A percentile compares a stretch with the other conserved stretches of the same genome.
phyloP scores from a whole-genome alignment of 2,113 vertebrate genomes.

The Hirundichthys speculiger region DNA sequence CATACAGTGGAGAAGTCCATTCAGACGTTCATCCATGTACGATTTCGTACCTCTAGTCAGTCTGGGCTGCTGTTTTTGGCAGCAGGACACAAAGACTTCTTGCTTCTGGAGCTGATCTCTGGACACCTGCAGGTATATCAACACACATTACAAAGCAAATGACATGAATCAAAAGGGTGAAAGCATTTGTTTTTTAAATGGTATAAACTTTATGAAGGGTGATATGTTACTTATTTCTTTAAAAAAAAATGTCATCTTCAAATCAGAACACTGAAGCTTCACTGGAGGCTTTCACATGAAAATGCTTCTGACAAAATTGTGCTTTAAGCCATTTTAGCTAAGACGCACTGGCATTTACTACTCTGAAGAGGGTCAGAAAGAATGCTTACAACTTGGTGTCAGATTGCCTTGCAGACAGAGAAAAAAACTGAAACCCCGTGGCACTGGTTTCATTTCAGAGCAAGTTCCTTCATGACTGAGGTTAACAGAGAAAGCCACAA shows the following conservation, averaged over 20 bases:
- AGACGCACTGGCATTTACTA: constrained; percentile 36
- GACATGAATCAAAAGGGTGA: background rate
- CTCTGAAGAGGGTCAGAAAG: constrained; percentile 20
- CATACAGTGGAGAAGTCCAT: constrained; percentile 74
- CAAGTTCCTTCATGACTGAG: constrained; percentile 65
- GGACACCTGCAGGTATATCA: constrained; percentile 80
- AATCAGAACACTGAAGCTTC: constrained; percentile 2
- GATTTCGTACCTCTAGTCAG: constrained; percentile 84
- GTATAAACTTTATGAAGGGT: no score
- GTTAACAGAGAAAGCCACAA: constrained; percentile 25
- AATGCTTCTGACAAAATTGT: background rate
- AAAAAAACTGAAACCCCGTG: constrained; percentile 29
- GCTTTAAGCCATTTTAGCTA: constrained; percentile 17
- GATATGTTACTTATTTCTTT: background rate
- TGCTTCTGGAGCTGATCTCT: constrained; percentile 83
- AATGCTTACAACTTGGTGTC: constrained; percentile 33
- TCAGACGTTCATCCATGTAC: constrained; percentile 81
- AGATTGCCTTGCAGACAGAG: constrained; percentile 33
- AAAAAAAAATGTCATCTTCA: background rate
- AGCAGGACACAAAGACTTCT: constrained; percentile 82
- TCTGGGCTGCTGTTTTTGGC: constrained; percentile 88
- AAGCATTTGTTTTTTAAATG: background rate
- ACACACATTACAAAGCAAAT: background rate
- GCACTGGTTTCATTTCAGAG: constrained; percentile 50
- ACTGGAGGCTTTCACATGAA: background rate